Evolutionary conservation across 2,888 invertebrate genomes (phyloP).

Genomic region (Archaeoteleia sp.): DNA sequence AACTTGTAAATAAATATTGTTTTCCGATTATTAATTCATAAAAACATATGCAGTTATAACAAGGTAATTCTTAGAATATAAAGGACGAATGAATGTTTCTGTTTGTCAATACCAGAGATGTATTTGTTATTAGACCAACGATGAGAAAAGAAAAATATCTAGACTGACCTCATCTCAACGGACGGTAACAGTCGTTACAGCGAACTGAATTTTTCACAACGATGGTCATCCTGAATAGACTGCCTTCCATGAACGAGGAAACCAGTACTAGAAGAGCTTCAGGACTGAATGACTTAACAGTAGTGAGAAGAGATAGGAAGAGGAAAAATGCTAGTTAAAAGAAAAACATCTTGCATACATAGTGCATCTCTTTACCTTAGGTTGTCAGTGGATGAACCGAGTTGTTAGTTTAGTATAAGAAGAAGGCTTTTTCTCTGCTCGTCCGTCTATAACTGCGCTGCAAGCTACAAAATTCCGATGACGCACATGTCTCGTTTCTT

Average conservation of each 20-base stretch:
- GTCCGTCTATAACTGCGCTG: conserved; percentile 26
- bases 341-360: conserved; percentile 63
- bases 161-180: conserved; percentile 59
- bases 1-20: too few relatives aligned
- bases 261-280: conserved; percentile 41
- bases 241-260: conserved; percentile 38
- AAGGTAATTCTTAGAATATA: too few relatives aligned
- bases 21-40: too few relatives aligned
- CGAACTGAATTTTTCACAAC: conserved; percentile 67
- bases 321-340: conserved; percentile 53
- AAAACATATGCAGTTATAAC: too few relatives aligned
- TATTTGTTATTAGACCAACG: background rate
- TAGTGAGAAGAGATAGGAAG: conserved; percentile 30
- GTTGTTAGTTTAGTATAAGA: conserved; percentile 59
- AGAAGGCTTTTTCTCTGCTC: conserved; percentile 44
- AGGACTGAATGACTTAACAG: conserved; percentile 47
- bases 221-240: conserved; percentile 62
- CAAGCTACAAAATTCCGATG: conserved; percentile 18
- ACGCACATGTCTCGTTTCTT: conserved; percentile 12
- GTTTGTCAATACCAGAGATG: background rate
- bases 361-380: conserved; percentile 53
- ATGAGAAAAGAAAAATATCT: conserved; percentile 33
- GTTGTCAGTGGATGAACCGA: conserved; percentile 50
- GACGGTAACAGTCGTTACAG: conserved; percentile 62
- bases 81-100: background rate